Conservation (phyloP, 2,888 invertebrate species). For the Sclerodermus sp. region DNA sequence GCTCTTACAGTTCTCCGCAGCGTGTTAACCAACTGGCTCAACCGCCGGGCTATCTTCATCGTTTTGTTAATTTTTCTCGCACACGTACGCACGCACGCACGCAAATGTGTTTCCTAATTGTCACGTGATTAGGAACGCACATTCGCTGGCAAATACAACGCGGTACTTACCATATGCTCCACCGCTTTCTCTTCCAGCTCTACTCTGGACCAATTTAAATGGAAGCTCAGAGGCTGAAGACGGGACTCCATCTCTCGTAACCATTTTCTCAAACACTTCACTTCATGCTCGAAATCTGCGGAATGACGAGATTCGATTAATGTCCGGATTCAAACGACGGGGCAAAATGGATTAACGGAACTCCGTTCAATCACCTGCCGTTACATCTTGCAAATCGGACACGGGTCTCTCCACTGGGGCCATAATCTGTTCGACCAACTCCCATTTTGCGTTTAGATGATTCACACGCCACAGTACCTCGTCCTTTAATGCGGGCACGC, state of each 20-base stretch:
- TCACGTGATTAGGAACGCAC: too few species aligned
- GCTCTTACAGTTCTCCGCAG: too few species aligned
- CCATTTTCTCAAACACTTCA: slow-evolving; percentile 81
- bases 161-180: slow-evolving; percentile 78
- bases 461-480: slow-evolving; percentile 74
- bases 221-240: slow-evolving; percentile 73
- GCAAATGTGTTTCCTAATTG: too few species aligned
- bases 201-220: slow-evolving; percentile 69
- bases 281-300: slow-evolving; percentile 75
- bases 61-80: too few species aligned
- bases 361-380: slow-evolving; percentile 50
- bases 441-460: slow-evolving; percentile 79
- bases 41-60: too few species aligned
- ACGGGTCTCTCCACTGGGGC: slow-evolving; percentile 62
- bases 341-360: too few species aligned
- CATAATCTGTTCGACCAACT: slow-evolving; percentile 71
- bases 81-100: too few species aligned
- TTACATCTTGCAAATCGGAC: slow-evolving; percentile 51
- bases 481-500: slow-evolving; percentile 65
- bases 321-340: too few species aligned
- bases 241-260: slow-evolving; percentile 82
- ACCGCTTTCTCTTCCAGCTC: slow-evolving; percentile 77
- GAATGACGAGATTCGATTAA: neutral
- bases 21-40: too few species aligned
- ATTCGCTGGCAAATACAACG: too few species aligned